Evolutionary conservation across 2,797 vertebrate species (phyloP).

Genomic region (Yasuhikotakia modesta): DNA sequence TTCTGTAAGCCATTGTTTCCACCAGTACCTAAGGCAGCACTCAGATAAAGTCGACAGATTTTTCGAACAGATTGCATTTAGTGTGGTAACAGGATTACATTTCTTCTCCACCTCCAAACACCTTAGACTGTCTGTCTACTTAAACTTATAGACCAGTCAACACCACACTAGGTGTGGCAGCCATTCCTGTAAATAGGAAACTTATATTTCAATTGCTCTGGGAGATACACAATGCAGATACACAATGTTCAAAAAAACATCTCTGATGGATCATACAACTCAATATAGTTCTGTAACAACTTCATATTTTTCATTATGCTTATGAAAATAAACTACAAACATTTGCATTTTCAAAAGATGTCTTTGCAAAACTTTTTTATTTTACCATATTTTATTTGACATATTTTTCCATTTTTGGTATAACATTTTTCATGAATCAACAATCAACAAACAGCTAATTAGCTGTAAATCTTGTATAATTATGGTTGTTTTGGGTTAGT

Average conservation of each 20-base stretch:
- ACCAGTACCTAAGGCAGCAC: not conserved
- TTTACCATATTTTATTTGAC: no score
- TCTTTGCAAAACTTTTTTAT: not conserved
- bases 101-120: slow-evolving; percentile 6
- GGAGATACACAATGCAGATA: not conserved
- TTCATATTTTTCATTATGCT: not conserved
- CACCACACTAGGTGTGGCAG: slow-evolving; percentile 3
- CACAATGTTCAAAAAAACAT: not conserved
- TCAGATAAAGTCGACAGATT: slow-evolving; percentile 20
- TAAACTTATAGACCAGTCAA: slow-evolving; percentile 8
- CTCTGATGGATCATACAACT: not conserved
- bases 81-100: slow-evolving; percentile 41
- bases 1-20: slow-evolving; percentile 8
- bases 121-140: slow-evolving; percentile 1
- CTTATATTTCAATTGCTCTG: not conserved
- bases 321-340: not conserved
- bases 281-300: not conserved
- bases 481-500: not conserved
- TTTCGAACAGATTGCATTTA: slow-evolving; percentile 16
- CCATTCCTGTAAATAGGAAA: not conserved
- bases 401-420: no score
- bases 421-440: no score
- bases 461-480: no score
- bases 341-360: not conserved
- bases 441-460: no score